Evolutionary conservation across 2,888 invertebrate species (phyloP), one percentile per base, ranked within the genome.

Genomic region (Drosophila acutilabella): DNA sequence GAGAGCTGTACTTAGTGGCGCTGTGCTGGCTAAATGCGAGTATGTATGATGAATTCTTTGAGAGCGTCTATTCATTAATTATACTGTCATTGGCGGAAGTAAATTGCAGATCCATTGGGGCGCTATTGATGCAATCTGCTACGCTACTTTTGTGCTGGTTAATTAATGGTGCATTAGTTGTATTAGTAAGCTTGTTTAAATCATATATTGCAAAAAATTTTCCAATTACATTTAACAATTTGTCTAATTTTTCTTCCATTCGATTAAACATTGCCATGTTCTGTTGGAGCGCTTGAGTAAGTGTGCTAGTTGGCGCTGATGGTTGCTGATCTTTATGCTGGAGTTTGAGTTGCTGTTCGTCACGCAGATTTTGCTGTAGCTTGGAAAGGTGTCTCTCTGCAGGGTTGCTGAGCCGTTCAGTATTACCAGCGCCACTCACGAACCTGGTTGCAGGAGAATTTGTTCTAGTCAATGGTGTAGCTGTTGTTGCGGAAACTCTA

Each of bases 201-300:
- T 40, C 11, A 41, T 52, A 26, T 6, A 26, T 3, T 14, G 11
- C 13, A 14, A 52, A 14, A n/a, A 52, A 16, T 26, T 52, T 23
- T 14, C 23, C 11, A 1, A 52, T 2, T 3, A 52, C n/a, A 41
- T 41, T 52, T 18, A 52, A 14, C 16, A 52, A 8, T 4, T 14
- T 52, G 11, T 52, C 40, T 5, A 52, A 16, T 8, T 33, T 18
- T 18, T 50, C 33, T 13, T 50, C 50, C 50, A 50, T 50, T 1
- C 50, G 50, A 2, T 33, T n/a, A 16, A 50, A 50, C 50, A 50
- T 50, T 16, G 30, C 50, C 50, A 50, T 50, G 10, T 16, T 50
- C 1, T 50, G 30, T 6, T 30, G 14, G 13, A 50, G 13, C 4
- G 33, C 11, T 38, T 38, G 36, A 4, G 36, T 13, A 4, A 38